phyloP scores from a whole-genome alignment of 2,888 invertebrate genomes.

The Thecocarcelia acutangulata region DNA sequence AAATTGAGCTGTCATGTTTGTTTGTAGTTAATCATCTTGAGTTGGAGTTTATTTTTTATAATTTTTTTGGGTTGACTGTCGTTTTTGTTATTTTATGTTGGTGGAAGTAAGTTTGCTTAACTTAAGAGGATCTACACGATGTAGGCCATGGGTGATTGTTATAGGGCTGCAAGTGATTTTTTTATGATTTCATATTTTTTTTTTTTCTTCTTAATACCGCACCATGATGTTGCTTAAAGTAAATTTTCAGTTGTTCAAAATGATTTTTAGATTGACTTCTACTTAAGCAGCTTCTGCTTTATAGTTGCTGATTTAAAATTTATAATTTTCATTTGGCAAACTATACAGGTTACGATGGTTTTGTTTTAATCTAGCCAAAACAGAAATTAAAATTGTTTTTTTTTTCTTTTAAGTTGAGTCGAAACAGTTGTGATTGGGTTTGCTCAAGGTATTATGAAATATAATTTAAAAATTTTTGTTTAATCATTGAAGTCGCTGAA shows the following conservation, averaged over 20 bases:
- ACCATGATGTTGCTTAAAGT: constrained; percentile 18
- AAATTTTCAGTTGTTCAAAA: constrained; percentile 57
- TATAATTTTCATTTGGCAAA: constrained; percentile 45
- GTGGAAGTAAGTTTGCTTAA: constrained; percentile 65
- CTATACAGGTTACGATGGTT: constrained; percentile 57
- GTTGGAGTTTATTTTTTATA: constrained; percentile 56
- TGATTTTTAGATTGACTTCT: constrained; percentile 65
- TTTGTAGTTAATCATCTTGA: constrained; percentile 79
- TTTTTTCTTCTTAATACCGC: constrained; percentile 6
- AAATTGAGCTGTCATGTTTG: constrained; percentile 81
- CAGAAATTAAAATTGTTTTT: constrained; percentile 34
- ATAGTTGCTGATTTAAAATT: constrained; percentile 61
- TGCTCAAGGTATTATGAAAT: constrained; percentile 60
- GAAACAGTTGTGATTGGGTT: constrained; percentile 20
- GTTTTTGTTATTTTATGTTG: constrained; percentile 47
- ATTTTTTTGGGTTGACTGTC: constrained; percentile 21
- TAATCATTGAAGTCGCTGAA: constrained; percentile 29
- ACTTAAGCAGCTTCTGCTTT: constrained; percentile 63
- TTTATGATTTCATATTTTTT: constrained; percentile 26
- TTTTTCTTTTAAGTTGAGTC: constrained; percentile 10
- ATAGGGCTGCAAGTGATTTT: constrained; percentile 76
- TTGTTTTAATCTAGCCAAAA: constrained; percentile 43
- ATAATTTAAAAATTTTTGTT: constrained; percentile 49
- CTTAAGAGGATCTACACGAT: constrained; percentile 69
- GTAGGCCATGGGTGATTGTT: constrained; percentile 69